Conservation (phyloP, 2,797 vertebrate species). For the Gambusia yucatana region DNA sequence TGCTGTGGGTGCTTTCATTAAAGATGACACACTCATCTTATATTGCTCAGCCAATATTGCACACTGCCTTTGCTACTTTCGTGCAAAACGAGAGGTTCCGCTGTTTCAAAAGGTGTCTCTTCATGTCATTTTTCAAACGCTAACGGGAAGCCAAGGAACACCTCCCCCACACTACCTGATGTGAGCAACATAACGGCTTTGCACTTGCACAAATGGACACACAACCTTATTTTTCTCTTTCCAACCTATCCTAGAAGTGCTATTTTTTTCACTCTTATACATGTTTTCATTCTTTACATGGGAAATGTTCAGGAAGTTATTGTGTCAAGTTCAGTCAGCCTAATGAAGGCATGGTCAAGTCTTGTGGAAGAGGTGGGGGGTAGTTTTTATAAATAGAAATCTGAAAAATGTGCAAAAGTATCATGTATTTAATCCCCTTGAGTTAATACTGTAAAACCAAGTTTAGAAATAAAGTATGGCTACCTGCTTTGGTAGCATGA, state of each 20-base stretch:
- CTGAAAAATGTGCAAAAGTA: neutral
- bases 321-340: conserved; percentile 51
- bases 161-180: conserved; percentile 51
- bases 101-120: conserved; percentile 49
- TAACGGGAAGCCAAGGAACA: conserved; percentile 58
- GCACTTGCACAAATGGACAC: conserved; percentile 22
- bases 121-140: conserved; percentile 55
- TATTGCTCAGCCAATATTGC: conserved; percentile 52
- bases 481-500: neutral
- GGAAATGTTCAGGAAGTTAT: conserved; percentile 54
- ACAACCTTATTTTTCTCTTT: conserved; percentile 18
- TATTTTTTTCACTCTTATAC: conserved; percentile 40
- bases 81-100: conserved; percentile 45
- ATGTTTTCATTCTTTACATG: conserved; percentile 40
- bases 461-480: neutral
- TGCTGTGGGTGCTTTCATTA: conserved; percentile 63
- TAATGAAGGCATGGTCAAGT: conserved; percentile 38
- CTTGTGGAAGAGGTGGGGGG: neutral
- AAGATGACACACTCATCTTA: conserved; percentile 68
- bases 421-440: neutral
- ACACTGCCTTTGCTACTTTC: conserved; percentile 37
- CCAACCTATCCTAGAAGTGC: conserved; percentile 16
- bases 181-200: conserved; percentile 38
- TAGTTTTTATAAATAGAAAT: neutral
- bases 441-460: neutral